Base-by-base conservation (phyloP, 2,888 invertebrate species). In the Chorisops tibialis region DNA sequence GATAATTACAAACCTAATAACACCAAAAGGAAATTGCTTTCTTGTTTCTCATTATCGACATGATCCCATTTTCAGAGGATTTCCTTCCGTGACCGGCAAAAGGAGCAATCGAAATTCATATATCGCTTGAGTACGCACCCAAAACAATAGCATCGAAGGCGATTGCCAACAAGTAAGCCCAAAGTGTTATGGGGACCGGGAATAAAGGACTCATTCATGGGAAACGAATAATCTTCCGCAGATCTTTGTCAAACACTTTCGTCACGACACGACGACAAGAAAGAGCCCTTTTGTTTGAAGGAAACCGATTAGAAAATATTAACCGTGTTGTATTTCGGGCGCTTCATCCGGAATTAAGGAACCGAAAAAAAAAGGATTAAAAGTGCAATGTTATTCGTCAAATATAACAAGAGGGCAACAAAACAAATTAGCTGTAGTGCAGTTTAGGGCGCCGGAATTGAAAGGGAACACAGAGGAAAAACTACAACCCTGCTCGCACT, bases 181-280 rank as follows among this genome's bases (percentile, higher is more conserved):
- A 2, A 2, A 30, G 30, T 30, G 30, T 9, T 30, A 30, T 30
- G 9, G 30, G 30, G 30, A 30, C 30, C 30, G 30, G 9, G 30
- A 5, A 49, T 21, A 49, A 49, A 49, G 22, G 49, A 49, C 21
- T 49, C 49, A 24, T 24, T 24, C 49, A 49, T 24, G 49, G 49
- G 18, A 24, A 49, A 49, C 49, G 24, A 49, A 49, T 49, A 49
- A 49, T 49, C 49, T 49, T 49, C 49, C 49, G 49, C 12, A 22
- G 12, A 49, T 24, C 47, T 19, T 47, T 47, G 11, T 19, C 21
- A 12, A 16, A 2, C 12, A 47, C 14, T 18, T 18, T 19, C 47
- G 12, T 12, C 47, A 47, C 18, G 14, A 6, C 6, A 12, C 18
- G 12, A 16, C 16, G 47, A 16, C 3, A 16, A 43, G 7, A 6